A percentile compares a stretch with the other conserved stretches of the same genome.
phyloP scores from a whole-genome alignment of 23 tunicate species.

The Ciona savignyi region DNA sequence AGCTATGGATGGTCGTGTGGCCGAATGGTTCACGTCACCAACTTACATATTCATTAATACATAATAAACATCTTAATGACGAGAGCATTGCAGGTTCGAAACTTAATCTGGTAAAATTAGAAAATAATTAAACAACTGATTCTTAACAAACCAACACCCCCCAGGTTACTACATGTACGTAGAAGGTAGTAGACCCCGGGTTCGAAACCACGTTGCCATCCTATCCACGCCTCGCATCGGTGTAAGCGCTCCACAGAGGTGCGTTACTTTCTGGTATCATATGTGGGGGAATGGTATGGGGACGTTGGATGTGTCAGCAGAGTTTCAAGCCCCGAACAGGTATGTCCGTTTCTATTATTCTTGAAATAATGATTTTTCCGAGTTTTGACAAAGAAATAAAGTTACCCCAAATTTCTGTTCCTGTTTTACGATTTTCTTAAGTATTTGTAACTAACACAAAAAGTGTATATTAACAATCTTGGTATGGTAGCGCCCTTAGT shows the following conservation, averaged over 20 bases:
- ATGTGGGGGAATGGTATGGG: constrained; percentile 75
- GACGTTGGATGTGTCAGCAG: constrained; percentile 27
- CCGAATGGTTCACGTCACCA: too few relatives aligned
- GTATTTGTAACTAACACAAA: too few relatives aligned
- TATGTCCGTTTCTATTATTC: background rate
- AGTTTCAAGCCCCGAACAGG: constrained; percentile 11
- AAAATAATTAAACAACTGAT: too few relatives aligned
- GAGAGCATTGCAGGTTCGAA: too few relatives aligned
- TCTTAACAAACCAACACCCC: too few relatives aligned
- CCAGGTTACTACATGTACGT: constrained; percentile 71
- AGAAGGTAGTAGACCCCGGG: constrained; percentile 67
- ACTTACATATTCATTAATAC: too few relatives aligned
- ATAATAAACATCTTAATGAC: too few relatives aligned
- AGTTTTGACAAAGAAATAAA: background rate
- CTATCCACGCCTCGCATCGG: constrained; percentile 36
- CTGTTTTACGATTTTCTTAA: too few relatives aligned
- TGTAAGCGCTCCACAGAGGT: constrained; percentile 17
- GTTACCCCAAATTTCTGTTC: background rate
- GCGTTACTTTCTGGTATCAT: constrained; percentile 82
- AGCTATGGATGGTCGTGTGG: too few relatives aligned
- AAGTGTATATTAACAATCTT: too few relatives aligned
- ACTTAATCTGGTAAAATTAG: too few relatives aligned
- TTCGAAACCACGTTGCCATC: constrained; percentile 25
- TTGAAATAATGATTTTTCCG: background rate
- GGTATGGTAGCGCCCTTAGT: too few relatives aligned